phyloP scores from a whole-genome alignment of 1,140 invertebrate genomes.

The Capitella teleta region DNA sequence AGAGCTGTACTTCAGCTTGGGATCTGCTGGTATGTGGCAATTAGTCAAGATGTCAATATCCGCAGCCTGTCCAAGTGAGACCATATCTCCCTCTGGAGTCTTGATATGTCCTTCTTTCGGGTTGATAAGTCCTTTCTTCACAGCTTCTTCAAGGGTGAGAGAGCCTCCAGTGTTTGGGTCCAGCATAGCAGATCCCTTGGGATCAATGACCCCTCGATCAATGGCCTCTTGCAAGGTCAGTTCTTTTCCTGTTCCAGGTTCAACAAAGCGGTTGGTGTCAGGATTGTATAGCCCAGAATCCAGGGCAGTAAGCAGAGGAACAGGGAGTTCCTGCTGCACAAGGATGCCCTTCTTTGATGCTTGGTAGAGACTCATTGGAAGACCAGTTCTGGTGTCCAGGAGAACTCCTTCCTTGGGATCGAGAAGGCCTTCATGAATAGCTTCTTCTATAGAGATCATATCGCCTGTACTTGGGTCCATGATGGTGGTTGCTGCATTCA shows the following conservation, averaged over 20 bases:
- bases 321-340: constrained; percentile 43
- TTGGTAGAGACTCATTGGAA: constrained; percentile 46
- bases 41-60: too few species aligned
- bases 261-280: constrained; percentile 2
- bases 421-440: constrained; percentile 58
- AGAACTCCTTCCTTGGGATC: constrained; percentile 55
- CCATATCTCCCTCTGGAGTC: too few species aligned
- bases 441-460: constrained; percentile 48
- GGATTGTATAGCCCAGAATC: constrained; percentile 8
- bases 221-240: constrained; percentile 71
- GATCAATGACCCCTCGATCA: constrained; percentile 62
- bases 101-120: too few species aligned
- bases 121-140: constrained; percentile 54
- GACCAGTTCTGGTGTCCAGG: constrained; percentile 48
- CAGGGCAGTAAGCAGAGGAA: constrained; percentile 23
- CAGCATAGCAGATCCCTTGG: constrained; percentile 52
- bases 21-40: too few species aligned
- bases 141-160: constrained; percentile 52
- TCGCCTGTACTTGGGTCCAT: too few species aligned
- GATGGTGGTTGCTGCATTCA: too few species aligned
- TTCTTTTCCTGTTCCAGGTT: constrained; percentile 57
- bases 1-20: too few species aligned
- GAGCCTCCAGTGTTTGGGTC: background rate
- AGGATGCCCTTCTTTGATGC: constrained; percentile 8
- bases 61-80: too few species aligned